phyloP scores from a whole-genome alignment of 1,140 invertebrate species.

The Wiebesia pumilae region DNA sequence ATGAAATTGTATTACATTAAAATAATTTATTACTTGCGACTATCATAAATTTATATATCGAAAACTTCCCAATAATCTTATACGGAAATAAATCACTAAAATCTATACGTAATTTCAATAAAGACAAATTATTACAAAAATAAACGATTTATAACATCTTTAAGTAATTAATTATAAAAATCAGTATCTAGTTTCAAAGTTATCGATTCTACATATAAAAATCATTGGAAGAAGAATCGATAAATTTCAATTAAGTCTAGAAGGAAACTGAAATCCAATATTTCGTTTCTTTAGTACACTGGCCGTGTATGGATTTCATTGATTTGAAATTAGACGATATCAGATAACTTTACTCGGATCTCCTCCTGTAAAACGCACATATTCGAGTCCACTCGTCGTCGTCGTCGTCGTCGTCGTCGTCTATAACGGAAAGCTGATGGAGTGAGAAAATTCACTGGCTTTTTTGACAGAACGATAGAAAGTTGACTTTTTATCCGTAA shows the following conservation, averaged over 20 bases:
- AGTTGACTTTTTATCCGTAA: conserved; percentile 13
- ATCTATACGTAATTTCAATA: background rate
- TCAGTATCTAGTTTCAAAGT: background rate
- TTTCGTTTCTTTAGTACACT: background rate
- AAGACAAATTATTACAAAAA: background rate
- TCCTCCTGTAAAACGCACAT: background rate
- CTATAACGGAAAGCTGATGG: background rate
- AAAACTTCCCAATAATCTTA: background rate
- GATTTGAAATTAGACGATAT: conserved; percentile 35
- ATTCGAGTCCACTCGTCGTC: background rate
- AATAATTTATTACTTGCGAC: background rate
- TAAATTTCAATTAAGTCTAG: background rate
- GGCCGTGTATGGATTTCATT: background rate
- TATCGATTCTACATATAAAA: background rate
- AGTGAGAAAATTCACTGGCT: conserved; percentile 26
- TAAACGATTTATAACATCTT: background rate
- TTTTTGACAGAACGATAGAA: conserved; percentile 1
- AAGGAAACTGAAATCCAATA: background rate
- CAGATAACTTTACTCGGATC: background rate
- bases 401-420: background rate
- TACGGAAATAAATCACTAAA: background rate
- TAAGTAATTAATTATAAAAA: background rate
- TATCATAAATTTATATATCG: background rate
- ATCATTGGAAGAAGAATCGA: background rate
- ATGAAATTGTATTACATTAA: background rate